Conservation (phyloP, 1,140 invertebrate species). For the Aricia agestis region DNA sequence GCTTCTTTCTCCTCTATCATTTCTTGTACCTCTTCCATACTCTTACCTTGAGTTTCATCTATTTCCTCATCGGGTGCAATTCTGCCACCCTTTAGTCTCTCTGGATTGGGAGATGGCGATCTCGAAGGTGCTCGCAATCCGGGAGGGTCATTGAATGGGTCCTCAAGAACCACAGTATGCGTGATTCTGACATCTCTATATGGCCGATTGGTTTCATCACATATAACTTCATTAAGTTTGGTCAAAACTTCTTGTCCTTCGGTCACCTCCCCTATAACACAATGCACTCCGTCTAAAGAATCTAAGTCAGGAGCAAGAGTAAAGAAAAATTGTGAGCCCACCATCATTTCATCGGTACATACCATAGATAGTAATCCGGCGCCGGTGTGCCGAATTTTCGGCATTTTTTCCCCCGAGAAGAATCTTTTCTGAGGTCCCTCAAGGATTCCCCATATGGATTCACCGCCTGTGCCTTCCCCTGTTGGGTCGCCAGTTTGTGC, state of each 20-base stretch:
- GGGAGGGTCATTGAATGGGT: conserved; percentile 95
- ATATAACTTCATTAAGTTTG: conserved; percentile 95
- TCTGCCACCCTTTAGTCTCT: conserved; percentile 87
- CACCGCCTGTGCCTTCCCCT: conserved; percentile 92
- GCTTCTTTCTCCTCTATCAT: conserved; percentile 94
- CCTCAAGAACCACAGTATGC: conserved; percentile 97
- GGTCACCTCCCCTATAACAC: conserved; percentile 96
- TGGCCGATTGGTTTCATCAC: conserved; percentile 92
- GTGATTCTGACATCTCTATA: conserved; percentile 98
- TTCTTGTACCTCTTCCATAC: conserved; percentile 90
- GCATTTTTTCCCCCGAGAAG: conserved; percentile 94
- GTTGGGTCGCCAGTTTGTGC: conserved; percentile 99
- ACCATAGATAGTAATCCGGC: conserved; percentile 96
- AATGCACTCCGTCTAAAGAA: conserved; percentile 95
- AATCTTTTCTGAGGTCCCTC: conserved; percentile 93
- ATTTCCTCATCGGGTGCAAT: conserved; percentile 97
- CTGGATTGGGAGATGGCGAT: conserved; percentile 92
- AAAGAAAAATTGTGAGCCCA: conserved; percentile 98
- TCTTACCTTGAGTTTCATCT: conserved; percentile 92
- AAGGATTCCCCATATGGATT: conserved; percentile 89
- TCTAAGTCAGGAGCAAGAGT: conserved; percentile 93
- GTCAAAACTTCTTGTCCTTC: conserved; percentile 94
- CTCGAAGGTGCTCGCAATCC: conserved; percentile 85
- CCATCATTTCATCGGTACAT: conserved; percentile 93
- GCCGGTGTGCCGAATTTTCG: conserved; percentile 93